A percentile compares a stretch with the other conserved stretches of the same genome.
Conservation (phyloP, 92 coral and sea anemone species). For the Umimayanthus chanpuru region DNA sequence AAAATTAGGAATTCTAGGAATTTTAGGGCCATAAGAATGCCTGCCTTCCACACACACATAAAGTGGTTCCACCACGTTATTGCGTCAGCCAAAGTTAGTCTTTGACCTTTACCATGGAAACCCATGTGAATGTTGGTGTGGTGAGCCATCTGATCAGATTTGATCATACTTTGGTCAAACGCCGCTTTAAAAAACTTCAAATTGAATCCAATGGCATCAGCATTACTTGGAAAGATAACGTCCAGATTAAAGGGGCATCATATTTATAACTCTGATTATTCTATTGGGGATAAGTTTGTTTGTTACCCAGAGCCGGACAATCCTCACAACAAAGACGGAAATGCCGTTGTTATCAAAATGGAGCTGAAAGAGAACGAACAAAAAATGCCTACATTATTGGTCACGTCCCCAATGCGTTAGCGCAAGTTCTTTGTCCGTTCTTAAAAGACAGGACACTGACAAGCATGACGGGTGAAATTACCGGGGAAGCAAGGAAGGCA, state of each 20-base stretch:
- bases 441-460: conserved; percentile 45
- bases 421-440: conserved; percentile 40
- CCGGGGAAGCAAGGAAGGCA: conserved; percentile 46
- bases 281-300: conserved; percentile 37
- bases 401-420: conserved; percentile 25
- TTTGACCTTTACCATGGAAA: conserved; percentile 19
- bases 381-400: conserved; percentile 11
- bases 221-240: conserved; percentile 29
- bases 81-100: conserved; percentile 5
- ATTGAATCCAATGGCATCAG: conserved; percentile 33
- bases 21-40: no score
- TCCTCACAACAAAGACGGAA: conserved; percentile 35
- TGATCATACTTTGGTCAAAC: conserved; percentile 16
- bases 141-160: conserved; percentile 21
- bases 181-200: conserved; percentile 1
- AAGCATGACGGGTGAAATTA: conserved; percentile 42
- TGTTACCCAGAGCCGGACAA: conserved; percentile 45
- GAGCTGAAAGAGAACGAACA: conserved; percentile 8
- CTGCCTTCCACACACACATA: neutral
- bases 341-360: conserved; percentile 41
- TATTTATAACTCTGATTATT: conserved; percentile 28
- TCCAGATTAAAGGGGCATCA: conserved; percentile 42
- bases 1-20: no score
- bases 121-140: conserved; percentile 17
- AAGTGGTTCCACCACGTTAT: neutral